A percentile compares a stretch with the other conserved stretches of the same genome.
phyloP scores from a whole-genome alignment of 2,888 invertebrate species.

The Myopa testacea region DNA sequence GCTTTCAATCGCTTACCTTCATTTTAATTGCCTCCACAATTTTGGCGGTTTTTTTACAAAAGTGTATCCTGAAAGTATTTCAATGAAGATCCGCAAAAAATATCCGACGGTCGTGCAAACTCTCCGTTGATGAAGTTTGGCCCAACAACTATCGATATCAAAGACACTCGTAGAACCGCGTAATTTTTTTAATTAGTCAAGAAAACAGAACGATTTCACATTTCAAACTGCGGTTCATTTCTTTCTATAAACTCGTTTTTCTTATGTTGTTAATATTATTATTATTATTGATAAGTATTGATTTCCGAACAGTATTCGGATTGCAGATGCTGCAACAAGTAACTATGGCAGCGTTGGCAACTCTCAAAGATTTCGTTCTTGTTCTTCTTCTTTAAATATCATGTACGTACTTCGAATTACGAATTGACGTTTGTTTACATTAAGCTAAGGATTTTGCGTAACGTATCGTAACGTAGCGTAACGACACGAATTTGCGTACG shows the following conservation, averaged over 20 bases:
- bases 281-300: too few species aligned
- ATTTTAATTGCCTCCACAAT: constrained; percentile 69
- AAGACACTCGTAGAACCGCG: too few species aligned
- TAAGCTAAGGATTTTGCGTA: background rate
- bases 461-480: background rate
- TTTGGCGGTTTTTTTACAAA: constrained; percentile 63
- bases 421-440: background rate
- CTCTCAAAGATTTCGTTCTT: background rate
- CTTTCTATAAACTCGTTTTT: background rate
- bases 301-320: too few species aligned
- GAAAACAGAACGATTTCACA: too few species aligned
- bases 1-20: constrained; percentile 57
- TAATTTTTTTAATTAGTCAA: too few species aligned
- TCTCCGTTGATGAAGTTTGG: background rate
- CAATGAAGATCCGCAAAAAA: background rate
- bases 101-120: constrained; percentile 27
- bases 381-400: too few species aligned
- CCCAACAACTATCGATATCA: too few species aligned
- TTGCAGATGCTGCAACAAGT: background rate
- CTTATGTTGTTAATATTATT: too few species aligned
- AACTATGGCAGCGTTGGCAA: background rate
- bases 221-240: too few species aligned
- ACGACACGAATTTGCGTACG: constrained; percentile 9
- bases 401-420: background rate
- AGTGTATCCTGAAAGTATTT: constrained; percentile 27